Percentiles rank a stretch among this genome's conserved stretches.
Conservation (phyloP, 2,797 vertebrate species). For the Sebastes taczanowskii region DNA sequence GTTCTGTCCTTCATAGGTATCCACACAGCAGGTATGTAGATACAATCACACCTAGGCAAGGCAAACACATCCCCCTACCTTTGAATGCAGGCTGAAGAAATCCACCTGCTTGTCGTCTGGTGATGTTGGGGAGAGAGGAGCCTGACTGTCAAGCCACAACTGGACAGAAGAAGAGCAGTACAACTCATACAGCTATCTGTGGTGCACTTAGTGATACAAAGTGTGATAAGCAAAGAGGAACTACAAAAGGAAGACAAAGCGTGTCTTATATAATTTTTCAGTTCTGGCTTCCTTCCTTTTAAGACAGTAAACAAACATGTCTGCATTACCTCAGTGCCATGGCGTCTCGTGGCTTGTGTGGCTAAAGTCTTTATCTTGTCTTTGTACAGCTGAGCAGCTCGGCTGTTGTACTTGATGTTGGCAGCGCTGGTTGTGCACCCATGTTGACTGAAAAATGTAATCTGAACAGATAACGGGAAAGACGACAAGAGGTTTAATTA, state of each 20-base stretch:
- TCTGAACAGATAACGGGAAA: conserved; percentile 67
- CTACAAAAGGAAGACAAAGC: not conserved
- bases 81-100: conserved; percentile 90
- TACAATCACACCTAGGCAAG: not conserved
- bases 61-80: conserved; percentile 55
- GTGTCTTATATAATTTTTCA: not conserved
- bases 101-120: conserved; percentile 89
- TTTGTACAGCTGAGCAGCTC: conserved; percentile 89
- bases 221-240: not conserved
- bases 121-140: conserved; percentile 79
- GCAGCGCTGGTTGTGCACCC: conserved; percentile 87
- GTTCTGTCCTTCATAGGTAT: not conserved
- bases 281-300: not conserved
- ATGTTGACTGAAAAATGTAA: conserved; percentile 91
- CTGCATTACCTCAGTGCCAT: conserved; percentile 89
- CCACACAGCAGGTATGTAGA: not conserved
- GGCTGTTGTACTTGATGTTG: conserved; percentile 94
- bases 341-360: conserved; percentile 87
- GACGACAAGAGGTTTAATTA: not conserved
- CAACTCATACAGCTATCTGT: not conserved
- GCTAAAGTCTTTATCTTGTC: conserved; percentile 91
- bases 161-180: conserved; percentile 55
- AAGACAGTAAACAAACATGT: not conserved
- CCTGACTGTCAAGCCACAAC: conserved; percentile 92
- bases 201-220: not conserved